Conservation (phyloP, 2,113 vertebrate species). For the Grus americana region DNA sequence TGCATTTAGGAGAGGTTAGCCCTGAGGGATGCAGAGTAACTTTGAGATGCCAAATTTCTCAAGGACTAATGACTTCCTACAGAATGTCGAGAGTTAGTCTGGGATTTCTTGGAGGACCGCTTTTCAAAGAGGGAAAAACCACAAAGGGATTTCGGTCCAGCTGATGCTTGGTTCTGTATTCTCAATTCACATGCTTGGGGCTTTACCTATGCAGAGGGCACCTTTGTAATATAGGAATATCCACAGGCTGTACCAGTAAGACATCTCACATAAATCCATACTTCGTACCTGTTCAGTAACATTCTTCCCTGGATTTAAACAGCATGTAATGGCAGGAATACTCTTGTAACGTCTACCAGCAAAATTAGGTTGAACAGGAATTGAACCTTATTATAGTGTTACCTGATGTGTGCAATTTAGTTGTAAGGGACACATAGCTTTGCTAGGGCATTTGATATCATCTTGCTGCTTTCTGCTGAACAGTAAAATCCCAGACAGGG, state of each 20-base stretch:
- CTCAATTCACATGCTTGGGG: rapidly evolving
- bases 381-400: background rate
- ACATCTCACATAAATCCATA: background rate
- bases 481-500: background rate
- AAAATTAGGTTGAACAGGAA: background rate
- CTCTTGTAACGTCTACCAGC: background rate
- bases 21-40: background rate
- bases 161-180: background rate
- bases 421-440: background rate
- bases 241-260: background rate
- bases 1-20: background rate
- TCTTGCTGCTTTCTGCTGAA: background rate
- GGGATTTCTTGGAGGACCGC: background rate
- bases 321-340: background rate
- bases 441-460: background rate
- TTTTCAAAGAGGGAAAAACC: background rate
- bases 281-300: background rate
- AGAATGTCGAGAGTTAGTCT: background rate
- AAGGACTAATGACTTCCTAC: background rate
- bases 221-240: background rate
- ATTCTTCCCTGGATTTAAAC: background rate
- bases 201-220: background rate
- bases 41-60: background rate
- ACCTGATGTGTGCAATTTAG: background rate
- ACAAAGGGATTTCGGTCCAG: background rate